Evolutionary conservation across 2,888 invertebrate species (phyloP).

Genomic region (Zhuqinia jingwanae): DNA sequence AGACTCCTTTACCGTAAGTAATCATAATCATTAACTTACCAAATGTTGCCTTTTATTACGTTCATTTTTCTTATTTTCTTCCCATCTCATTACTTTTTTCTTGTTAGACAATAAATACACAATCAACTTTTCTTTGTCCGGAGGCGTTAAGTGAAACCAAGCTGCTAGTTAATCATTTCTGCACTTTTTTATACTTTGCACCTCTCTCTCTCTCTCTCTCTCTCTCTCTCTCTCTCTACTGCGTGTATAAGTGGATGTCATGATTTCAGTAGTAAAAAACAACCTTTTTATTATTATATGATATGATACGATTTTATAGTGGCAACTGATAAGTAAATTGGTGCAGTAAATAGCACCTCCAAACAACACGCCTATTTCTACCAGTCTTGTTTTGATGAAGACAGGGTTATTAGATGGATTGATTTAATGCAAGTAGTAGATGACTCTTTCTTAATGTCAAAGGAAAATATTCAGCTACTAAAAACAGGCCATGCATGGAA

Average conservation of each 20-base stretch:
- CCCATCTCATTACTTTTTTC: constrained; percentile 55
- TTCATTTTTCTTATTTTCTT: constrained; percentile 65
- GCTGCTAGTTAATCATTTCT: constrained; percentile 68
- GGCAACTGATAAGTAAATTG: constrained; percentile 29
- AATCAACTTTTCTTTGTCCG: constrained; percentile 45
- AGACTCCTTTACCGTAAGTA: constrained; percentile 63
- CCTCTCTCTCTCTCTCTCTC: too few relatives aligned
- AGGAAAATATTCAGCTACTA: too few relatives aligned
- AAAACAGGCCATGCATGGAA: too few relatives aligned
- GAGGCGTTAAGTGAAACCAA: constrained; percentile 62
- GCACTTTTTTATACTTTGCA: constrained; percentile 49
- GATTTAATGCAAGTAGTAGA: background rate
- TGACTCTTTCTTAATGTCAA: background rate
- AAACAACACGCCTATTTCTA: constrained; percentile 40
- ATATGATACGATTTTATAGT: background rate
- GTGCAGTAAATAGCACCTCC: constrained; percentile 44
- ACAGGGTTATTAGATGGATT: constrained; percentile 1
- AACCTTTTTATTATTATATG: too few relatives aligned
- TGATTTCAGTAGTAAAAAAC: too few relatives aligned
- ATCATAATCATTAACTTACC: constrained; percentile 70
- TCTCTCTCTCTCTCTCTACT: too few relatives aligned
- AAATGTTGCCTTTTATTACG: constrained; percentile 70
- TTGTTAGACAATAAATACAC: constrained; percentile 40
- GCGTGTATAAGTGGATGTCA: too few relatives aligned
- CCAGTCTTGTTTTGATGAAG: too few relatives aligned